phyloP scores from a whole-genome alignment of 2,888 invertebrate genomes.

The Pelosia muscerda region DNA sequence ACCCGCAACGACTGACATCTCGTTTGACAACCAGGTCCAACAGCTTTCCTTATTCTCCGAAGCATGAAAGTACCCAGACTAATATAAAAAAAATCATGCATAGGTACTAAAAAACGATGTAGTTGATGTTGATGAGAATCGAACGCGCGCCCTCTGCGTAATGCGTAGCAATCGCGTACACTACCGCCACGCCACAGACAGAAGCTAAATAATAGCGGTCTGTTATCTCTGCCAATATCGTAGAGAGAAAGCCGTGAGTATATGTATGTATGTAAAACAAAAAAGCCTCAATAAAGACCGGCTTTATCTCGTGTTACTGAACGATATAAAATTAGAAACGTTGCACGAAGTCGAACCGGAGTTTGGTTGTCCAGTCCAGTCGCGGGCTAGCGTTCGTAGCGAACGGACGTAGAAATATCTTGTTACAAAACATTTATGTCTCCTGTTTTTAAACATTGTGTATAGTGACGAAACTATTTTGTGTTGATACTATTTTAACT shows the following conservation, averaged over 20 bases:
- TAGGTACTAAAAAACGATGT: too few species aligned
- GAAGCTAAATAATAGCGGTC: background rate
- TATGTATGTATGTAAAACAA: constrained; percentile 56
- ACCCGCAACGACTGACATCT: too few species aligned
- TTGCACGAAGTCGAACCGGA: constrained; percentile 48
- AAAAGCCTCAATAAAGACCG: constrained; percentile 80
- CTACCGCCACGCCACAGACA: too few species aligned
- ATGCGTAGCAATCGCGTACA: too few species aligned
- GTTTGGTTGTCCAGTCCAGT: constrained; percentile 48
- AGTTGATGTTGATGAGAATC: too few species aligned
- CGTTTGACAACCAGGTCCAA: too few species aligned
- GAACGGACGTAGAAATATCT: constrained; percentile 49
- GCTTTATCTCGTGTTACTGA: constrained; percentile 86
- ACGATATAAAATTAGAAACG: constrained; percentile 84
- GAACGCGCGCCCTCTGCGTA: too few species aligned
- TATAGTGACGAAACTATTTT: constrained; percentile 46
- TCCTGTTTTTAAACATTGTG: constrained; percentile 47
- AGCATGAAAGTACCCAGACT: too few species aligned
- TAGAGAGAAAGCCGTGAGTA: constrained; percentile 2
- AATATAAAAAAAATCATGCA: too few species aligned
- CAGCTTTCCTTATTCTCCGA: too few species aligned
- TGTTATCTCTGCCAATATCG: background rate
- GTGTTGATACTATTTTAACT: constrained; percentile 36
- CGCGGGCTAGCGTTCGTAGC: constrained; percentile 60
- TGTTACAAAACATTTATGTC: constrained; percentile 2